Evolutionary conservation across 2,888 invertebrate genomes (phyloP).

Genomic region (Poecilus cupreus): DNA sequence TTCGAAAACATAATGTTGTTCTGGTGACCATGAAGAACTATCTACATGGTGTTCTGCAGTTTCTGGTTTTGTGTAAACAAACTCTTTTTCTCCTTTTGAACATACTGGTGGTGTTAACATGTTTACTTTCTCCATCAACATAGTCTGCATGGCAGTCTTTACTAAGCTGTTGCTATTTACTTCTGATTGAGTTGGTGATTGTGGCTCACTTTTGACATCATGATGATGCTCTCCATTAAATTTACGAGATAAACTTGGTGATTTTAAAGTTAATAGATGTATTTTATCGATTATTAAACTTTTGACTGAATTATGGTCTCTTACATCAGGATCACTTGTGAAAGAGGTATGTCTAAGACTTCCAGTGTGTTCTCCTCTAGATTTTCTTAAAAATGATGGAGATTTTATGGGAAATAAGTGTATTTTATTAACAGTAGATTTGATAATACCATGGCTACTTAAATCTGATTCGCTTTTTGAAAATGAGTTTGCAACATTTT

Average conservation of each 20-base stretch:
- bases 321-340: background rate
- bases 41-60: background rate
- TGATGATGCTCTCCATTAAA: background rate
- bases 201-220: background rate
- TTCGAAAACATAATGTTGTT: background rate
- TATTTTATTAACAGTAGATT: constrained; percentile 40
- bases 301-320: constrained; percentile 2
- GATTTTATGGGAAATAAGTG: constrained; percentile 23
- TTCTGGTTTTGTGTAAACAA: background rate
- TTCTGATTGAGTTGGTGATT: constrained; percentile 54
- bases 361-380: background rate
- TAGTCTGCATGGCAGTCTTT: constrained; percentile 69
- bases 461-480: constrained; percentile 43
- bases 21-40: background rate
- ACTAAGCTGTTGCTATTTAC: constrained; percentile 66
- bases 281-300: constrained; percentile 34
- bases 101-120: constrained; percentile 34
- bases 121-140: constrained; percentile 66
- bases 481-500: constrained; percentile 13
- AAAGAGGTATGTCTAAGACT: background rate
- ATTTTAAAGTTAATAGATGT: constrained; percentile 6
- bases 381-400: background rate
- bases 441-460: background rate
- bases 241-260: background rate
- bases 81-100: background rate